Conservation (phyloP, 2,888 invertebrate genomes). For the Ectemnius cavifrons region DNA sequence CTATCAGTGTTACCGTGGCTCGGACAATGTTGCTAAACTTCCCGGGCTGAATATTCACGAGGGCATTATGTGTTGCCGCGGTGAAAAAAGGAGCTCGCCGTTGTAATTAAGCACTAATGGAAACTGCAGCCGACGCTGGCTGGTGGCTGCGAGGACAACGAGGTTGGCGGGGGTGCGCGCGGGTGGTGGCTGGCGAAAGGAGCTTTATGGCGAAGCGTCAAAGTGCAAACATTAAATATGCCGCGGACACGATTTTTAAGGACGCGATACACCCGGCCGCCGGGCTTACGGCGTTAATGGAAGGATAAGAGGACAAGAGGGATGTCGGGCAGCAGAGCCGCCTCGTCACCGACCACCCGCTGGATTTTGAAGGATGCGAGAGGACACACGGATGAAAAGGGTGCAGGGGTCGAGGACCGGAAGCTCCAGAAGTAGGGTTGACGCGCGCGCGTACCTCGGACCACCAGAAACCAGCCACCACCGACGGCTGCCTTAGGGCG, state of each 20-base stretch:
- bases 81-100: constrained; percentile 20
- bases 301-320: constrained; percentile 58
- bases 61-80: constrained; percentile 45
- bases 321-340: constrained; percentile 7
- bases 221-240: constrained; percentile 62
- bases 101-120: constrained; percentile 58
- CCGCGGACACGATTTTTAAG: constrained; percentile 59
- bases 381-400: constrained; percentile 63
- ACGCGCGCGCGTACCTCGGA: constrained; percentile 39
- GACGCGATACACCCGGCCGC: constrained; percentile 48
- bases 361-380: constrained; percentile 61
- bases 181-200: constrained; percentile 31
- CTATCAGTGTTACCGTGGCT: constrained; percentile 22
- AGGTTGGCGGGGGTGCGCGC: too few species aligned
- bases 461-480: not conserved
- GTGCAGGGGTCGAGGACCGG: constrained; percentile 63
- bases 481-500: constrained; percentile 40
- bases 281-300: constrained; percentile 60
- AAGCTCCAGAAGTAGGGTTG: constrained; percentile 57
- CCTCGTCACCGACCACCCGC: constrained; percentile 10
- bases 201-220: constrained; percentile 52
- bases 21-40: constrained; percentile 43
- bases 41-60: constrained; percentile 51
- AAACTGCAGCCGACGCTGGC: constrained; percentile 27
- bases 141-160: too few species aligned